A percentile compares a stretch with the other conserved stretches of the same genome.
Conservation (phyloP, 1,140 invertebrate genomes). For the Drosophila sechellia region DNA sequence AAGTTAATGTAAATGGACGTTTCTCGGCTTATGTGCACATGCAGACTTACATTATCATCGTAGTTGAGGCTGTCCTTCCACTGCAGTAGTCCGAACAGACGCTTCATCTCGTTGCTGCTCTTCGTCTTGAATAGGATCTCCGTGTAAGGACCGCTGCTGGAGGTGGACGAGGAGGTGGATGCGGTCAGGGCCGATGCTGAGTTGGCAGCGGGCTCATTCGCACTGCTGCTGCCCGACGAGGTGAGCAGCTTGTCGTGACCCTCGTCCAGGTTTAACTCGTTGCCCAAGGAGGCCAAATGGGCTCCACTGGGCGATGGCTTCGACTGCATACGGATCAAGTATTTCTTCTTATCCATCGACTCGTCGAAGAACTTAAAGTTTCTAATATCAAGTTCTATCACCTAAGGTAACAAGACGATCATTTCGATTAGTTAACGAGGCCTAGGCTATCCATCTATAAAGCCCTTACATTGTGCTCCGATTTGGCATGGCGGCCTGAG, state of each 20-base stretch:
- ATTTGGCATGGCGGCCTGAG: constrained; percentile 76
- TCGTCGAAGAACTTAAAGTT: constrained; percentile 83
- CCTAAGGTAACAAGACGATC: constrained; percentile 28
- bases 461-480: constrained; percentile 75
- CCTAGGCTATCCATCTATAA: background rate
- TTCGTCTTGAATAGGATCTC: constrained; percentile 82
- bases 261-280: constrained; percentile 78
- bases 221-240: constrained; percentile 68
- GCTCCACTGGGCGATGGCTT: constrained; percentile 67
- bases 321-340: constrained; percentile 81
- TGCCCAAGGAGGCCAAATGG: constrained; percentile 71
- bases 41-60: constrained; percentile 65
- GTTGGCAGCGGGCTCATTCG: constrained; percentile 46
- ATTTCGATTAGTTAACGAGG: background rate
- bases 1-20: background rate
- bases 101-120: constrained; percentile 80
- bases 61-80: constrained; percentile 82
- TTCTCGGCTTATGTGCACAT: background rate
- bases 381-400: constrained; percentile 83
- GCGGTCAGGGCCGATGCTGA: constrained; percentile 32
- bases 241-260: constrained; percentile 56
- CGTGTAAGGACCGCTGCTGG: constrained; percentile 64
- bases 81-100: constrained; percentile 75
- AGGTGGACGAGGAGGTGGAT: constrained; percentile 29
- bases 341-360: constrained; percentile 82